Evolutionary conservation across 2,888 invertebrate genomes (phyloP), one percentile per base, ranked within the genome.

Genomic region (Drosophila austrosaltans): DNA sequence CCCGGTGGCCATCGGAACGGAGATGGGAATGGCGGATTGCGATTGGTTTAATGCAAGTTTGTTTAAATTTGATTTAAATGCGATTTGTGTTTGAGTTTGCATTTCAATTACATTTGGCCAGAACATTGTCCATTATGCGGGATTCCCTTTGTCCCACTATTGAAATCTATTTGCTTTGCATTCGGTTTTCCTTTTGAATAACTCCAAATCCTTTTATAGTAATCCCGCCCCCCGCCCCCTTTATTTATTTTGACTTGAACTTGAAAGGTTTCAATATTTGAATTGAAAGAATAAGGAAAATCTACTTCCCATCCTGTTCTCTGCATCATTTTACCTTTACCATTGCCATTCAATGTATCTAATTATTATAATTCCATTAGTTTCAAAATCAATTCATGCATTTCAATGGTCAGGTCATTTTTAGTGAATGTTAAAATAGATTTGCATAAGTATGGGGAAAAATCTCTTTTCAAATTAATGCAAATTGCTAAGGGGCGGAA

Each of bases 91-190:
- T 30, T 48, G 8, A 39, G 63, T 42, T 64, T 40, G 70, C 54
- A 62, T 54, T 72, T 72, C 72, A 72, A 72, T 72, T 72, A 72
- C 67, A 72, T 39, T 72, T 62, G 40, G 44, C 72, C 72, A 71
- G 64, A 71, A 71, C 32, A 48, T 10, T 57, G 44, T 44, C 62
- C 61, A 72, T 72, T 72, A 72, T 66, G 62, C 54, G 30, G 42
- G 30, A 53, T 48, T 48, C 48, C 58, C 20, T 69, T 58, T n/a
- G 61, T 61, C 32, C 32, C 32, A 36, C 32, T 10, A 22, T 39
- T 16, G 32, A 36, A 36, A 58, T 62, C 32, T 66, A 53, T 66
- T 66, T 72, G 42, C 72, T 25, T 22, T 64, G 59, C 48, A 62
- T 44, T 61, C 53, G 53, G 22, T 36, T 57, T 57, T 39, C 39